Evolutionary conservation across 2,888 invertebrate genomes (phyloP), one percentile per base, ranked within the genome.

Genomic region (Parascotia fuliginaria): DNA sequence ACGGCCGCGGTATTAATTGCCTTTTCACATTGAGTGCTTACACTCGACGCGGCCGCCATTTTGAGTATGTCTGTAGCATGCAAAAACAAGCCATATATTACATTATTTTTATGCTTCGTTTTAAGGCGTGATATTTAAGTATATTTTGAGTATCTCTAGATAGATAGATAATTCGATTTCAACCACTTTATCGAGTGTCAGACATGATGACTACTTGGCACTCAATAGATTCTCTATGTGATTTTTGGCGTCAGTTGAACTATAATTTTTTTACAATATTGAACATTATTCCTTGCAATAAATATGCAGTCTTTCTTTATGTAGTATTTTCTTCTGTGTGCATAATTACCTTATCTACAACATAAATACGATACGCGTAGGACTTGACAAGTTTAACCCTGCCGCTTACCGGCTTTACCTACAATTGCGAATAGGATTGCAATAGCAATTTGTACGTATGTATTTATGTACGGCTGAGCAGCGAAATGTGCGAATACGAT

Each of bases 1-100:
- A 44, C 58, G 52, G 43, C 46, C 48, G 32, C 29, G 37, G 52
- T 69, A 69, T 68, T 63, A 69, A 69, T 69, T 69, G 58, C 60
- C 58, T 62, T 64, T 64, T 55, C 59, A 59, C 65, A 57, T 55
- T 54, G 63, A 65, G 63, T 53, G 55, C 49, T 58, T 52, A 60
- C 56, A 62, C 58, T 63, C 47, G 52, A 55, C 59, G 44, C 50
- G 37, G 53, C 50, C 57, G 39, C 54, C 40, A 60, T 56, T 68
- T 65, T 63, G 53, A 68, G 55, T 51, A 44, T 44, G 66, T 65
- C 64, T 53, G 59, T 49, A 48, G 46, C 65, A 57, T 46, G 55
- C 60, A 50, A 63, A 51, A 60, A 54, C 51, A 42, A 69, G 60
- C 55, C 54, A 45, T 60, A 50, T 52, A 43, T 50, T 51, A 47